A percentile compares a stretch with the other conserved stretches of the same genome.
Conservation (phyloP, 2,797 vertebrate genomes). For the Apogon hyalosoma region DNA sequence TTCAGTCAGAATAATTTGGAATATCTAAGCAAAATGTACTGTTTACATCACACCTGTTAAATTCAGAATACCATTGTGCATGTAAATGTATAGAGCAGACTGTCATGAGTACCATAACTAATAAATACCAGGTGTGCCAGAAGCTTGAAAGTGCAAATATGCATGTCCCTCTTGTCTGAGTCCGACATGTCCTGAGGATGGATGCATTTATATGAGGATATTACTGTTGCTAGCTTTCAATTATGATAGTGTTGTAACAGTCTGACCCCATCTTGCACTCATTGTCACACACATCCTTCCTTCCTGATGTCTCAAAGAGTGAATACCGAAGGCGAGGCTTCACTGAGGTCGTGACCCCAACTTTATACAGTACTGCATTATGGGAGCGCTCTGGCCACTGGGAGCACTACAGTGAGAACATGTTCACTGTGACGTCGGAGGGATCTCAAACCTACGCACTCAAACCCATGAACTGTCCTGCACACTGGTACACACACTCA, state of each 20-base stretch:
- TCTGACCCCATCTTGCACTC: constrained; percentile 35
- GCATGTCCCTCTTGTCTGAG: too few relatives aligned
- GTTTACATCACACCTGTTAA: too few relatives aligned
- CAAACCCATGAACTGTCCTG: constrained; percentile 97
- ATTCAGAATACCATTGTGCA: too few relatives aligned
- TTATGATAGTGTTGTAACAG: constrained; percentile 38
- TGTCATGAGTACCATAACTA: too few relatives aligned
- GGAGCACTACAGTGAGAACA: constrained; percentile 92
- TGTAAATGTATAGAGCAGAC: too few relatives aligned
- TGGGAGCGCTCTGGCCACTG: constrained; percentile 97
- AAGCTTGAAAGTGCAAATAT: neutral
- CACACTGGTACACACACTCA: constrained; percentile 88
- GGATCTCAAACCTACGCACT: constrained; percentile 87
- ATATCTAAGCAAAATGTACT: too few relatives aligned
- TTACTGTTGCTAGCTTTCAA: constrained; percentile 41
- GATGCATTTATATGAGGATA: constrained; percentile 48
- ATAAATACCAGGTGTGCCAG: neutral
- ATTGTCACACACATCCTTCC: constrained; percentile 46
- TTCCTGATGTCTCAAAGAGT: constrained; percentile 76
- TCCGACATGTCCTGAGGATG: constrained; percentile 7
- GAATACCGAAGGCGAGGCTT: constrained; percentile 91
- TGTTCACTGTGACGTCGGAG: constrained; percentile 88
- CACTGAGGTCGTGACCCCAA: constrained; percentile 93
- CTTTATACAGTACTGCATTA: constrained; percentile 88
- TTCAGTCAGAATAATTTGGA: too few relatives aligned